These are phyloP conservation scores for Hycleus phaleratus DNA, from an alignment of 1,140 invertebrate species.

Conservation along the genomic window DNA sequence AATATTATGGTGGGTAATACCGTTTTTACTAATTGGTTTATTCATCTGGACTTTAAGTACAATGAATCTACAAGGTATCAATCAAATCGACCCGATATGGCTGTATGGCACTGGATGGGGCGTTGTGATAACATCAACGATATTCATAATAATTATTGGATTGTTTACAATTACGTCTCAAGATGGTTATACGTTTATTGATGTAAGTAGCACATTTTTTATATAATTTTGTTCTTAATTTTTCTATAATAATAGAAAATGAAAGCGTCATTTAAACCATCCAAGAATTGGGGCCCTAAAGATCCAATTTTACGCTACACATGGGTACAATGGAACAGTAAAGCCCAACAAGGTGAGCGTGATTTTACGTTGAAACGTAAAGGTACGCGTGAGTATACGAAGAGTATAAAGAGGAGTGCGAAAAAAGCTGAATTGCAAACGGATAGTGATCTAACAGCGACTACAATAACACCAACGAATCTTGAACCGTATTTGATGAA, in stretches of 20 bases:
- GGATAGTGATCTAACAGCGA: background rate
- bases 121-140: conserved; percentile 38
- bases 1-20: conserved; percentile 43
- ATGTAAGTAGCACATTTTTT: conserved; percentile 29
- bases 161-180: conserved; percentile 34
- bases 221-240: conserved; percentile 1
- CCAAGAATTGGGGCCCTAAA: conserved; percentile 53
- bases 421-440: conserved; percentile 17
- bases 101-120: conserved; percentile 41
- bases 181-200: conserved; percentile 34
- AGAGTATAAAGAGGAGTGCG: conserved; percentile 45
- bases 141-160: conserved; percentile 41
- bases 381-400: conserved; percentile 52
- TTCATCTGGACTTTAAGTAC: conserved; percentile 40
- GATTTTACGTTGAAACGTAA: conserved; percentile 52
- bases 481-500: conserved; percentile 14
- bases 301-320: conserved; percentile 54
- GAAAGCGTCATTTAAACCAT: conserved; percentile 48
- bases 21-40: conserved; percentile 40
- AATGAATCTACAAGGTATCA: conserved; percentile 27
- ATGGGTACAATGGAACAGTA: conserved; percentile 47
- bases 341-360: conserved; percentile 41
- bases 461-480: conserved; percentile 1
- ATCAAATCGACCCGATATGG: conserved; percentile 38
- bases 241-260: conserved; percentile 45